Percentiles rank a stretch among this genome's conserved stretches.
These are phyloP conservation scores for Apis cerana DNA, from an alignment of 1,140 invertebrate species.

Conservation along the genomic window DNA sequence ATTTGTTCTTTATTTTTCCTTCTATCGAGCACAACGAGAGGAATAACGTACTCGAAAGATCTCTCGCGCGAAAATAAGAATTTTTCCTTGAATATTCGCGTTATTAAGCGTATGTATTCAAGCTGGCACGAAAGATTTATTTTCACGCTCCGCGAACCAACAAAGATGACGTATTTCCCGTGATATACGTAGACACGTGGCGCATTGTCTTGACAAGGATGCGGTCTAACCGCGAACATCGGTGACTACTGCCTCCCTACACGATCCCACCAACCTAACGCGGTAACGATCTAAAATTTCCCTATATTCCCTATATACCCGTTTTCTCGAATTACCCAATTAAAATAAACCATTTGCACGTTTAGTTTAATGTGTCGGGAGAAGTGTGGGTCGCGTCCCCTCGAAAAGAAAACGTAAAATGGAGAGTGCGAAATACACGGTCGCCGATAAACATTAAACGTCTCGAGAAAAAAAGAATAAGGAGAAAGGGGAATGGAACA, in stretches of 20 bases:
- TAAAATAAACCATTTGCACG: not conserved
- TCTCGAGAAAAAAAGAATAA: too few relatives aligned
- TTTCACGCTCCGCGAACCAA: too few relatives aligned
- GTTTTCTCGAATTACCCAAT: not conserved
- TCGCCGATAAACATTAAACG: constrained; percentile 15
- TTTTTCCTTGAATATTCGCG: too few relatives aligned
- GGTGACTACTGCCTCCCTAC: not conserved
- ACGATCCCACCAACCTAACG: too few relatives aligned
- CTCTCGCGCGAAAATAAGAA: too few relatives aligned
- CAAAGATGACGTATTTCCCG: too few relatives aligned
- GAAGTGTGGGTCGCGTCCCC: not conserved
- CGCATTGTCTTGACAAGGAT: not conserved
- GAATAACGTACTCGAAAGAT: too few relatives aligned
- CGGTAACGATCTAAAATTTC: not conserved
- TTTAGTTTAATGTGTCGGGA: not conserved
- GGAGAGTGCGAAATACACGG: not conserved
- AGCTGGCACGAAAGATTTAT: too few relatives aligned
- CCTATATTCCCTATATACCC: not conserved
- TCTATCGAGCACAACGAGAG: too few relatives aligned
- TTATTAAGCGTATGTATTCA: too few relatives aligned
- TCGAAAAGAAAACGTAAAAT: not conserved
- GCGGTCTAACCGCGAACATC: not conserved
- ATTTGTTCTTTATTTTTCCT: too few relatives aligned
- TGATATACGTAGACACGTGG: too few relatives aligned
- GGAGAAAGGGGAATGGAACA: constrained; percentile 17